Base-by-base conservation (phyloP, 2,113 vertebrate genomes). In the Engystomops pustulosus region DNA sequence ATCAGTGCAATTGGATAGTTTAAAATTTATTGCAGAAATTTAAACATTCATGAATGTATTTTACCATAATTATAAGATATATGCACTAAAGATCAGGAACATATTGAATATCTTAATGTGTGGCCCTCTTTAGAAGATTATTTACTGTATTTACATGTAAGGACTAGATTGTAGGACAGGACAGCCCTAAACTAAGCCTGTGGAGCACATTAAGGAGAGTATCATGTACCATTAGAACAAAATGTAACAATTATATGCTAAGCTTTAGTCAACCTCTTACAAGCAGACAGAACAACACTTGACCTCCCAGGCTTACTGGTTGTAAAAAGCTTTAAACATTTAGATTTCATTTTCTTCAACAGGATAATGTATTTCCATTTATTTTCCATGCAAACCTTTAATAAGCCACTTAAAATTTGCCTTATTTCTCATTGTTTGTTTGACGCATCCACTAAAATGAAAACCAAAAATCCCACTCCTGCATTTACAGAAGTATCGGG, bases 201-300 rank as follows among this genome's bases (percentile, higher is more conserved):
- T 58, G 51, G 32, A 77, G n/a, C 32, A 25, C 51, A 78, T 53
- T 78, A 78, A 78, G 75, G 58, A 23, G 53, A 78, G 53, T 78
- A 78, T 78, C 75, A 60, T 58, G 51, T 78, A 36, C 75, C 75
- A 78, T 60, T 77, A 77, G 27, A 55, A 77, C 30, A 77, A 77
- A 77, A 77, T 77, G 74, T 77, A 77, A 55, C 74, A 77, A 77
- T 77, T 77, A 76, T 77, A 58, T 77, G 30, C 49, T 55, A 58
- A 36, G 49, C 74, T 77, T 77, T 55, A 77, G 45, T 77, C 74
- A 58, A 55, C 74, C 34, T 77, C 74, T 77, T 77, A 53, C 74
- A 55, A 77, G 74, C 34, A 77, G 74, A 78, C 75, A 60, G 27
- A 36, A 51, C 44, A 74, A 58, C 51, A 78, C 75, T 58, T 60